phyloP scores from a whole-genome alignment of 2,888 invertebrate species.

The Ochropleura plecta region DNA sequence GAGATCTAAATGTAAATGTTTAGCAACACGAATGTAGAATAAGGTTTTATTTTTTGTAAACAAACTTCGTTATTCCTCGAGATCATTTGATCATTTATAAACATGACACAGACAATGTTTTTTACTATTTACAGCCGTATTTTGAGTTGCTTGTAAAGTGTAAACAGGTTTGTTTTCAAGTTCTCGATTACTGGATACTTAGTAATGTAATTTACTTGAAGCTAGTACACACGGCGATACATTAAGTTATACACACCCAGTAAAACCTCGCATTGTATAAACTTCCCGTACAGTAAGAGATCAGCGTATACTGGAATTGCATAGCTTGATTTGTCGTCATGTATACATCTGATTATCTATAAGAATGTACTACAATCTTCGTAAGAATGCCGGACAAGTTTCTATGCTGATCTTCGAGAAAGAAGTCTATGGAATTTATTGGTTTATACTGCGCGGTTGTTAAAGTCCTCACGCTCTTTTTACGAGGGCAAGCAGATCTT shows the following conservation, averaged over 20 bases:
- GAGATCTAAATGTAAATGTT: constrained; percentile 66
- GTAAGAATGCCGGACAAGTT: constrained; percentile 54
- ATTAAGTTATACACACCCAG: too few species aligned
- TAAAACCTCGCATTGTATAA: too few species aligned
- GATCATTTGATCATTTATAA: constrained; percentile 66
- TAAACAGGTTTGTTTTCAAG: constrained; percentile 59
- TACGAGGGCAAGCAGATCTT: constrained; percentile 34
- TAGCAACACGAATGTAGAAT: constrained; percentile 65
- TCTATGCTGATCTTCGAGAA: constrained; percentile 47
- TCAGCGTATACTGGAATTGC: too few species aligned
- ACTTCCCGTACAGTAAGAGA: too few species aligned
- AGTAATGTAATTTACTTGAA: constrained; percentile 44
- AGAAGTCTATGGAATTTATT: constrained; percentile 49
- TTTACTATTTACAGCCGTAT: constrained; percentile 52
- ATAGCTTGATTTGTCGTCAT: too few species aligned
- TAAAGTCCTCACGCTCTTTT: constrained; percentile 38
- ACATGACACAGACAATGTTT: constrained; percentile 64
- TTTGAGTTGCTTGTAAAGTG: constrained; percentile 48
- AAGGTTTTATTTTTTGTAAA: constrained; percentile 65
- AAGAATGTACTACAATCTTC: constrained; percentile 49
- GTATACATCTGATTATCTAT: constrained; percentile 38
- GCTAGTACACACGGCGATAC: not conserved
- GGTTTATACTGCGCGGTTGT: constrained; percentile 32
- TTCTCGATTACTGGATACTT: constrained; percentile 55
- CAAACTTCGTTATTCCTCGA: constrained; percentile 60